Percentiles rank a stretch among this genome's conserved stretches.
phyloP scores from a whole-genome alignment of 1,140 invertebrate genomes.

The Drosophila teissieri region DNA sequence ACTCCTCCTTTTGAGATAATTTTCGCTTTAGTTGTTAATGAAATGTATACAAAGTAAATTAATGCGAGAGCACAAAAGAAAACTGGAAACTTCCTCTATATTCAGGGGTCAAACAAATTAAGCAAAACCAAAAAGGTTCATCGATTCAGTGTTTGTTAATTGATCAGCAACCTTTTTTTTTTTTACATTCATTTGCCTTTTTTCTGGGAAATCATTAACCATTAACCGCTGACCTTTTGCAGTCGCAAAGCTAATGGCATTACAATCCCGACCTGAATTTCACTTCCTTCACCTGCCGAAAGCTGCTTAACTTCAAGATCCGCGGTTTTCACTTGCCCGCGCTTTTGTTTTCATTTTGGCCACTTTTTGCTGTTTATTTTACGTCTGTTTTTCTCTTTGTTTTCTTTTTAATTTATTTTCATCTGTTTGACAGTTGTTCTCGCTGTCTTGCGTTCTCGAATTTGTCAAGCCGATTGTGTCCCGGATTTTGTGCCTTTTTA shows the following conservation, averaged over 20 bases:
- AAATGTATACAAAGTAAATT: slow-evolving; percentile 70
- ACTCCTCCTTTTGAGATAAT: slow-evolving; percentile 9
- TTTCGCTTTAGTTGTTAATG: slow-evolving; percentile 69
- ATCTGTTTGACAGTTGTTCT: slow-evolving; percentile 51
- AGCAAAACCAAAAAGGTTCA: slow-evolving; percentile 27
- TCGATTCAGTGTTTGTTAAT: slow-evolving; percentile 39
- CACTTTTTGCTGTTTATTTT: slow-evolving; percentile 28
- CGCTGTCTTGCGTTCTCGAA: slow-evolving; percentile 9
- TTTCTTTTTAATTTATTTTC: slow-evolving; percentile 42
- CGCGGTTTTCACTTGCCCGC: slow-evolving; percentile 34
- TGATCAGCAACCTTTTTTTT: slow-evolving; percentile 26
- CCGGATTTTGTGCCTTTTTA: slow-evolving; percentile 59
- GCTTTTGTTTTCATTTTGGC: slow-evolving; percentile 9
- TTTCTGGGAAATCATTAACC: slow-evolving; percentile 30
- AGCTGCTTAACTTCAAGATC: slow-evolving; percentile 63
- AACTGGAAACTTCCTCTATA: background rate
- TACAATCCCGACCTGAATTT: slow-evolving; percentile 33
- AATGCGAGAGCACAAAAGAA: slow-evolving; percentile 50
- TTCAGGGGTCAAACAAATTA: slow-evolving; percentile 22
- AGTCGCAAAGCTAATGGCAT: slow-evolving; percentile 43
- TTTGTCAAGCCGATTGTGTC: slow-evolving; percentile 56
- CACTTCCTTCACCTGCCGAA: slow-evolving; percentile 55
- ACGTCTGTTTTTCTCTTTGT: slow-evolving; percentile 30
- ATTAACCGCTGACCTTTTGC: slow-evolving; percentile 44
- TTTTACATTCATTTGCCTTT: slow-evolving; percentile 7